Percentiles rank a stretch among this genome's conserved stretches.
phyloP scores from a whole-genome alignment of 2,113 vertebrate species.

The Galemys pyrenaicus region DNA sequence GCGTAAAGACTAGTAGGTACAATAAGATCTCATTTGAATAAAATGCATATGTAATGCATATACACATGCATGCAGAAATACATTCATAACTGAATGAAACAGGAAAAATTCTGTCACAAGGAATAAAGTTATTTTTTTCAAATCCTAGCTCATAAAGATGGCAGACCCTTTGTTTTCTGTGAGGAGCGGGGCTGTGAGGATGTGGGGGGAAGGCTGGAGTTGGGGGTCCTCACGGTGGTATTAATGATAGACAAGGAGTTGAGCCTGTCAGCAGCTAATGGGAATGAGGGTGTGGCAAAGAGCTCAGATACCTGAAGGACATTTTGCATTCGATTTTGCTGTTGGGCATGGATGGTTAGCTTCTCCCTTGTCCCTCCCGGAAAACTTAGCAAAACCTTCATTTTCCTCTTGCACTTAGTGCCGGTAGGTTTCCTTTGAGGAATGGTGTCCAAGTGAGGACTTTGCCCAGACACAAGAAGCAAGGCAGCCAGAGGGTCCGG shows the following conservation, averaged over 20 bases:
- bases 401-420: background rate
- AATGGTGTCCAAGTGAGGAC: background rate
- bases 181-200: fast-evolving
- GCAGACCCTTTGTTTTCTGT: background rate
- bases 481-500: background rate
- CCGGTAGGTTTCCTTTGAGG: background rate
- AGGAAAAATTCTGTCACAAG: background rate
- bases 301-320: background rate
- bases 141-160: background rate
- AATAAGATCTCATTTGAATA: background rate
- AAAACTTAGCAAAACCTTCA: background rate
- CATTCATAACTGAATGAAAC: background rate
- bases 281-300: background rate
- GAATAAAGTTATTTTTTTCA: background rate
- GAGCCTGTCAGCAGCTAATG: background rate
- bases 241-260: background rate
- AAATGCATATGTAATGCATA: background rate
- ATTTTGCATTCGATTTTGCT: background rate
- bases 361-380: background rate
- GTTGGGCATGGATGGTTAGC: background rate
- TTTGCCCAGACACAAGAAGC: background rate
- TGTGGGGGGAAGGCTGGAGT: background rate
- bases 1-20: background rate
- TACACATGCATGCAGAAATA: background rate
- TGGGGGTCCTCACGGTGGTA: background rate